Evolutionary conservation across 1,140 invertebrate genomes (phyloP), one percentile per base, ranked within the genome.

Genomic region (Sesamia nonagrioides): DNA sequence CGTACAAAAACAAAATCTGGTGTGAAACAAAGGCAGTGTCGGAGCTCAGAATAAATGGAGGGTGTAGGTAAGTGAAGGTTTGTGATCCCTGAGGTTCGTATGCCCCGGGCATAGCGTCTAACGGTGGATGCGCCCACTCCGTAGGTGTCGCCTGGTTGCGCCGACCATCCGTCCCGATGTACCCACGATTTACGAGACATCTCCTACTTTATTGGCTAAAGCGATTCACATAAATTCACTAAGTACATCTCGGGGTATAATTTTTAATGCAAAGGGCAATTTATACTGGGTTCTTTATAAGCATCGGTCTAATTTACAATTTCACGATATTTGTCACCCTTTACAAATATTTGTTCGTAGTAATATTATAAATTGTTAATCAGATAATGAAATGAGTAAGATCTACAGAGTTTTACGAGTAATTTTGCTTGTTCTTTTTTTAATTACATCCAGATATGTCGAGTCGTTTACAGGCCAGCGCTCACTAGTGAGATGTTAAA

Each of bases 201-300:
- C 84, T 88, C 85, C 86, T 92, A 92, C 89, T 93, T 93, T 94
- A 94, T 94, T 92, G 91, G 90, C 85, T 89, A 89, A 88, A 93
- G 84, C 84, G 86, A 90, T 88, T 91, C 91, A 88, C 91, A 94
- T 93, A 93, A 93, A 93, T 92, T 87, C 82, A 89, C 86, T 87
- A 88, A 88, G 84, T 89, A 91, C 91, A 88, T 86, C 87, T 82
- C 78, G 69, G 83, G 76, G 85, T 88, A 86, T 86, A 84, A 79
- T 86, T 89, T 90, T 88, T 84, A 85, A 84, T 82, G 69, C 74
- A 37, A 72, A 68, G 58, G 21, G n/a, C 58, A 74, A 63, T 75
- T 75, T 75, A 75, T 63, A 75, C 48, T 63, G n/a, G 66, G 21
- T 50, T 69, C 61, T 69, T 50, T 69, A 69, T 69, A 50, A 37